These are phyloP conservation scores for Hyles vespertilio DNA, from an alignment of 1,140 invertebrate species.

Conservation along the genomic window DNA sequence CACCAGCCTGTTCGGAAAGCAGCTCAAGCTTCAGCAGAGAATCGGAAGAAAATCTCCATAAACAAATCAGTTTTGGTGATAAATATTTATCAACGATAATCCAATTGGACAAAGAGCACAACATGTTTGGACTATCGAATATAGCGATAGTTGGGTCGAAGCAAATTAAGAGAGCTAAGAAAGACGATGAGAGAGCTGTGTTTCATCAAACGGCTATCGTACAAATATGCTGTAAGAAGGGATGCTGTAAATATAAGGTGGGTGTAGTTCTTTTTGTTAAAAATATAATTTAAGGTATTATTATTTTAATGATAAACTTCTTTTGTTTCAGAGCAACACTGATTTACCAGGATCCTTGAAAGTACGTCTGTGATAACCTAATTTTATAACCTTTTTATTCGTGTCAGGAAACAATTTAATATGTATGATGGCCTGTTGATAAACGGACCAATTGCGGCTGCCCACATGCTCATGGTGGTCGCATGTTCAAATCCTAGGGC, in stretches of 20 bases:
- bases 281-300: not conserved
- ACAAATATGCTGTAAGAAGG: constrained; percentile 42
- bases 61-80: constrained; percentile 33
- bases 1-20: constrained; percentile 27
- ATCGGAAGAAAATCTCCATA: constrained; percentile 27
- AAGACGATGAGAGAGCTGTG: constrained; percentile 43
- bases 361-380: constrained; percentile 19
- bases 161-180: constrained; percentile 34
- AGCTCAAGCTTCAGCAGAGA: constrained; percentile 37
- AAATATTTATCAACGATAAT: constrained; percentile 60
- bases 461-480: too few relatives aligned
- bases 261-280: constrained; percentile 2
- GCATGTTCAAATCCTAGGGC: too few relatives aligned
- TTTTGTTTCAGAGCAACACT: constrained; percentile 51
- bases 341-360: constrained; percentile 50
- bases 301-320: constrained; percentile 1
- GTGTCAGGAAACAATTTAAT: too few relatives aligned
- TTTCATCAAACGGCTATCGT: constrained; percentile 60
- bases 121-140: constrained; percentile 59
- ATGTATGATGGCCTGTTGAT: too few relatives aligned
- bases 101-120: constrained; percentile 53
- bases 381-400: too few relatives aligned
- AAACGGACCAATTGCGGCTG: too few relatives aligned
- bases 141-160: constrained; percentile 47
- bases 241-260: constrained; percentile 51